A percentile compares a stretch with the other conserved stretches of the same genome.
Evolutionary conservation across 2,113 vertebrate species (phyloP).

Genomic region (Elephantulus edwardii): DNA sequence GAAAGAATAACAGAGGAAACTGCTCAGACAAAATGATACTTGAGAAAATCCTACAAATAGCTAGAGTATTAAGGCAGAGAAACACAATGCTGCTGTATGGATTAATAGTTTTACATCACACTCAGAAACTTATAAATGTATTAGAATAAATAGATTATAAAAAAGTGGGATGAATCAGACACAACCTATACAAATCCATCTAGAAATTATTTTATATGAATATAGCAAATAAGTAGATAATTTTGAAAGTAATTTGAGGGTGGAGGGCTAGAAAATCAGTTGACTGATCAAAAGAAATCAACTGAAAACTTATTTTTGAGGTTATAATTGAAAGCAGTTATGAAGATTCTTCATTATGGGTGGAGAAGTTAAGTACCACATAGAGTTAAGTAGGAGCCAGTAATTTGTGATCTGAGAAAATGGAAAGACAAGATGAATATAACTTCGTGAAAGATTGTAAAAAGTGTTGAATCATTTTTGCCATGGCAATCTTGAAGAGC

Average conservation of each 20-base stretch:
- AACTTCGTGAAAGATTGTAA: background rate
- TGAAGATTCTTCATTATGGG: background rate
- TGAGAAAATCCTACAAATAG: background rate
- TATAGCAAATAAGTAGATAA: background rate
- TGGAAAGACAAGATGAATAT: background rate
- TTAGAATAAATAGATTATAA: background rate
- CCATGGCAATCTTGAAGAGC: background rate
- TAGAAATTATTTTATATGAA: slow-evolving; percentile 10
- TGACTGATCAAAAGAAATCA: background rate
- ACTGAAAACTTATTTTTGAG: background rate
- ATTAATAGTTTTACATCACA: background rate
- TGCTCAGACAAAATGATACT: background rate
- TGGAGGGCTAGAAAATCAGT: background rate
- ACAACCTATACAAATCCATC: background rate
- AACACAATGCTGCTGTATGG: background rate
- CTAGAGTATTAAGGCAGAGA: background rate
- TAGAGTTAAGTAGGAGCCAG: background rate
- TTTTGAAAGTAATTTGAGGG: background rate
- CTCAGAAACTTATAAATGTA: background rate
- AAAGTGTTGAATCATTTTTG: slow-evolving; percentile 4
- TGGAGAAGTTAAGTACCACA: background rate
- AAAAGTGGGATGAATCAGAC: background rate
- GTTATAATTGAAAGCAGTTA: background rate
- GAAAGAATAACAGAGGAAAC: background rate
- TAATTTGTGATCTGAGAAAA: background rate